Percentiles rank a stretch among this genome's conserved stretches.
Conservation (phyloP, 2,888 invertebrate genomes). For the Drosophila birchii region DNA sequence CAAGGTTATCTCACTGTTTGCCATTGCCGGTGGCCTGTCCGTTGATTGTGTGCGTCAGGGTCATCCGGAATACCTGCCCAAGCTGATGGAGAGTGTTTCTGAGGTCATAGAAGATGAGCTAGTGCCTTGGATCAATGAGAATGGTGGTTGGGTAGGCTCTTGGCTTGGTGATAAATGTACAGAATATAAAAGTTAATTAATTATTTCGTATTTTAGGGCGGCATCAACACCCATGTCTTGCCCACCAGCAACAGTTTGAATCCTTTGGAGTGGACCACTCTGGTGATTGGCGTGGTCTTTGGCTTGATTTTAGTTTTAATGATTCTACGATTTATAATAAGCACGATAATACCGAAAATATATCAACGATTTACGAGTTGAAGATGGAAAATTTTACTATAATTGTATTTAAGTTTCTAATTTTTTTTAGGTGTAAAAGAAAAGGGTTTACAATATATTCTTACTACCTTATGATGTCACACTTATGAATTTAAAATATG, state of each 20-base stretch:
- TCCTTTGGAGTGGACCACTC: slow-evolving; percentile 83
- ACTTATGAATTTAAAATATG: too few relatives aligned
- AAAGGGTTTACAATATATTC: too few relatives aligned
- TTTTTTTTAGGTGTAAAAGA: background rate
- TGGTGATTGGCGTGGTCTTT: slow-evolving; percentile 81
- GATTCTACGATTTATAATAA: slow-evolving; percentile 80
- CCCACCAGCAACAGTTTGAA: slow-evolving; percentile 81
- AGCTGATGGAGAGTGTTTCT: slow-evolving; percentile 90
- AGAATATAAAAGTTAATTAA: background rate
- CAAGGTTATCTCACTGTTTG: slow-evolving; percentile 92
- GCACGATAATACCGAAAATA: slow-evolving; percentile 76
- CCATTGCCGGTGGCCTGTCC: slow-evolving; percentile 92
- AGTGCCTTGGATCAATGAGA: slow-evolving; percentile 91
- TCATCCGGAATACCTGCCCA: slow-evolving; percentile 91
- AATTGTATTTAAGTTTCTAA: background rate
- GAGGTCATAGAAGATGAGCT: slow-evolving; percentile 90
- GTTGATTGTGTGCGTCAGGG: slow-evolving; percentile 92
- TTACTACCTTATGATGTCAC: too few relatives aligned
- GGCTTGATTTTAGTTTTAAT: slow-evolving; percentile 82
- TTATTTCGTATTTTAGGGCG: slow-evolving; percentile 66
- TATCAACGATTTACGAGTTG: slow-evolving; percentile 73
- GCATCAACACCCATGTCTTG: slow-evolving; percentile 83
- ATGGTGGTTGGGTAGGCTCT: slow-evolving; percentile 93
- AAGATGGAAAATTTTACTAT: background rate
- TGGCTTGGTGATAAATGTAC: fast-evolving